A percentile compares a stretch with the other conserved stretches of the same genome.
Conservation (phyloP, 2,888 invertebrate genomes). For the Zaprionus lineosus region DNA sequence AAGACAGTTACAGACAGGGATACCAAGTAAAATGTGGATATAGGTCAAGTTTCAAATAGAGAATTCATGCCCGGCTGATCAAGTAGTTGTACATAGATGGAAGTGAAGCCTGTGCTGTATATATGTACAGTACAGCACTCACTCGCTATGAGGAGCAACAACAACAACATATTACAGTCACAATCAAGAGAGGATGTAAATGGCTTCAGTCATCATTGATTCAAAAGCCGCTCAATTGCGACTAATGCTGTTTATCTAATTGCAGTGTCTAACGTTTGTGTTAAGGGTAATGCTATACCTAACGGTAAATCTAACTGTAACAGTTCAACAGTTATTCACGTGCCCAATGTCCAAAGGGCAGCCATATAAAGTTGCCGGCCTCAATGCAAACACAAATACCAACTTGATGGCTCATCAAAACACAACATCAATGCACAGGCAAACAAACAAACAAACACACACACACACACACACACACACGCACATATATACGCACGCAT, state of each 20-base stretch:
- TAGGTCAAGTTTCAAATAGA: no score
- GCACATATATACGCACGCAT: slow-evolving; percentile 2
- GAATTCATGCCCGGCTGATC: no score
- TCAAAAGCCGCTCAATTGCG: slow-evolving; percentile 26
- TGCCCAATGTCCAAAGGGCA: slow-evolving; percentile 24
- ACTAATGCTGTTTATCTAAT: slow-evolving; percentile 19
- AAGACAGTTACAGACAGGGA: no score
- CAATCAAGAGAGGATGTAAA: no score
- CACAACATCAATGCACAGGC: slow-evolving; percentile 44
- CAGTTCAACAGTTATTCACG: slow-evolving; percentile 21
- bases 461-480: slow-evolving; percentile 4
- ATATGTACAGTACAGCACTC: no score
- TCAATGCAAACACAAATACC: slow-evolving; percentile 47
- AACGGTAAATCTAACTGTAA: no score
- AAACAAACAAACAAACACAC: slow-evolving; percentile 5
- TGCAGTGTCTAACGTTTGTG: slow-evolving; percentile 1
- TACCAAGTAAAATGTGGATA: no score
- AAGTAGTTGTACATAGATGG: no score
- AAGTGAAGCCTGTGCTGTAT: no score
- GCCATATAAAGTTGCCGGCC: slow-evolving; percentile 55
- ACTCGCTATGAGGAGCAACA: no score
- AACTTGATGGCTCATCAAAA: slow-evolving; percentile 65
- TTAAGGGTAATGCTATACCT: no score
- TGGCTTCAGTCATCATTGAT: slow-evolving; percentile 17
- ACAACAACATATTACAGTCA: no score